phyloP scores from a whole-genome alignment of 2,113 vertebrate species.

The Zapornia atra region DNA sequence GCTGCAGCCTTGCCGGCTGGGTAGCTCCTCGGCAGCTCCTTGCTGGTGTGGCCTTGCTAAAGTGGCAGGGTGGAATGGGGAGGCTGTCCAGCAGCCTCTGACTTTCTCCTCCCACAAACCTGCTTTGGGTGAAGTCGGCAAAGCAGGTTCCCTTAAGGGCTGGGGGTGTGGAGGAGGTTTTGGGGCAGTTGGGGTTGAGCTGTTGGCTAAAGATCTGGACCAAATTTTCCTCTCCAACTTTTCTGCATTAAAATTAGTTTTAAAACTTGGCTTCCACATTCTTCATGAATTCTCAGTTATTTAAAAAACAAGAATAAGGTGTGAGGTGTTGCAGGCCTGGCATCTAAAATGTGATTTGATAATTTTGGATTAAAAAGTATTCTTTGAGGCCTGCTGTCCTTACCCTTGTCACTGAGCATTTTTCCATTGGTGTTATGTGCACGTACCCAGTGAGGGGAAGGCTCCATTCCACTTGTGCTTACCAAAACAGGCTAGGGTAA shows the following conservation, averaged over 20 bases:
- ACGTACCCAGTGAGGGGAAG: background rate
- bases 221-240: background rate
- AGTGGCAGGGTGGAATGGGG: background rate
- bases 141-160: background rate
- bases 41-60: background rate
- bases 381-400: conserved; percentile 23
- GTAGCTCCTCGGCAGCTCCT: background rate
- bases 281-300: background rate
- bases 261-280: background rate
- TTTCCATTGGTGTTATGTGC: background rate
- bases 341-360: background rate
- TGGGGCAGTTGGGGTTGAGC: background rate
- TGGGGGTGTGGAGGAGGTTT: background rate
- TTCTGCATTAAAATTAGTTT: background rate
- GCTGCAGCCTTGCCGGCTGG: background rate
- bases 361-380: conserved; percentile 34
- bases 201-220: background rate
- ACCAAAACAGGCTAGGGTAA: background rate
- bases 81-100: background rate
- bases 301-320: conserved; percentile 19
- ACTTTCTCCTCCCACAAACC: background rate
- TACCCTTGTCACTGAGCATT: background rate
- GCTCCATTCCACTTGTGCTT: background rate
- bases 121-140: background rate
- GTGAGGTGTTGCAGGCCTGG: conserved; percentile 16